Base-by-base conservation (phyloP, 2,113 vertebrate species). In the Colius striatus region DNA sequence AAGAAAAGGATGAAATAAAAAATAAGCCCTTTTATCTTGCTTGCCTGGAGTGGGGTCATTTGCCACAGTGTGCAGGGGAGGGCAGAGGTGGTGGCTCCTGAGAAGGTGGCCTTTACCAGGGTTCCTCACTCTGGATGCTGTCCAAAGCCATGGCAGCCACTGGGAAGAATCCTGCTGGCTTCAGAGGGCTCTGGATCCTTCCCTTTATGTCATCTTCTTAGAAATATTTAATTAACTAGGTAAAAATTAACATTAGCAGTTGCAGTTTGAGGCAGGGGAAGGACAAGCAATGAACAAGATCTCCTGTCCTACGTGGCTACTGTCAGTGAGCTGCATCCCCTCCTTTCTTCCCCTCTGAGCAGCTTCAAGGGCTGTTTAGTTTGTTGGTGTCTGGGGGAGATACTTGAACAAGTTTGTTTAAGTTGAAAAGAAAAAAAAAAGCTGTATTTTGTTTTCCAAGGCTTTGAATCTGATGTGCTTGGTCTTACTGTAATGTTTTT, bases 251-350 rank as follows among this genome's bases (percentile, higher is more conserved):
- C 4, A 2, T 38, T 51, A 55, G 89, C 16, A 47, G 34, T 41
- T 77, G 48, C 32, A 19, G 50, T 80, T 61, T 60, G 17, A 61
- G 47, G 26, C 23, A 50, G 51, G 57, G 54, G 67, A 45, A 18
- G 67, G 50, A 18, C 13, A 13, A 34, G 32, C 0, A 0, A 9
- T 30, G 26, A 45, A 3, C 20, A 4, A 34, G 53, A 47, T 6
- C 38, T 72, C 14, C 13, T 36, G 5, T 34, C 10, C 65, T 23
- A 29, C 43, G 0, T 53, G 34, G 22, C 68, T 73, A 58, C 16
- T 66, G 19, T 23, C 54, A 53, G 9, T 58, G 79, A 61, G 87
- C 41, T 0, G 2, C 26, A 21, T 60, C 50, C 50, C 22, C 16
- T 57, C 51, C 30, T 7, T 58, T 20, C 32, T 11, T 68, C 29